Base-by-base conservation (phyloP, 2,888 invertebrate species). In the Cephus pulcher region DNA sequence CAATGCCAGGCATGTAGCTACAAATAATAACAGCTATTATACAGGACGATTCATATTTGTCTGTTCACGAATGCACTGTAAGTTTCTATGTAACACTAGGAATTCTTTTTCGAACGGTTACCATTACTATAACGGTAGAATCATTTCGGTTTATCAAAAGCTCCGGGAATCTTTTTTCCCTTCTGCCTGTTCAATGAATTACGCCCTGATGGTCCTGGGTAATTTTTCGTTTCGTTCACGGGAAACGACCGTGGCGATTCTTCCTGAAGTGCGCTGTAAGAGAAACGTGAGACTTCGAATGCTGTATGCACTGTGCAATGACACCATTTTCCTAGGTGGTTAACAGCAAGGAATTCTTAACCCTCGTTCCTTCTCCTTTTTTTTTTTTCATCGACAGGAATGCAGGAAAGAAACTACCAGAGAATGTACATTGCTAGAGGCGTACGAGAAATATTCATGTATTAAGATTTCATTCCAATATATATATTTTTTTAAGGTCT, bases 21-120 rank as follows among this genome's bases (percentile, higher is more conserved):
- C 82, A 82, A 84, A 83, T 85, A 85, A 86, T 83, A 86, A 83
- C 81, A 78, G 80, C 79, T 76, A 78, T 83, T 81, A 73, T 80
- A 80, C 80, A 80, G 82, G 76, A 69, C 78, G 80, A 73, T 82
- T 76, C 78, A 81, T 78, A 75, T 75, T 79, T 69, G 40, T 74
- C 34, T 68, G 76, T 30, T 56, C 23, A 23, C 40, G 40, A 56
- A 15, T 23, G 23, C 23, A 23, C 40, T 56, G 2, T 56, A 56
- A 0, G 6, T 56, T 1, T 56, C 40, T 23, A 56, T 15, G 23
- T 23, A 56, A 15, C 40, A 56, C 15, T 1, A 9, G 40, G 23
- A 56, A 56, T 56, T 56, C 40, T 56, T 23, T 56, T 23, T 56
- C 40, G 40, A 56, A 56, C 6, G 15, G 40, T 56, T 56, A 56